phyloP scores from a whole-genome alignment of 1,140 invertebrate genomes.

The Ephestia elutella region DNA sequence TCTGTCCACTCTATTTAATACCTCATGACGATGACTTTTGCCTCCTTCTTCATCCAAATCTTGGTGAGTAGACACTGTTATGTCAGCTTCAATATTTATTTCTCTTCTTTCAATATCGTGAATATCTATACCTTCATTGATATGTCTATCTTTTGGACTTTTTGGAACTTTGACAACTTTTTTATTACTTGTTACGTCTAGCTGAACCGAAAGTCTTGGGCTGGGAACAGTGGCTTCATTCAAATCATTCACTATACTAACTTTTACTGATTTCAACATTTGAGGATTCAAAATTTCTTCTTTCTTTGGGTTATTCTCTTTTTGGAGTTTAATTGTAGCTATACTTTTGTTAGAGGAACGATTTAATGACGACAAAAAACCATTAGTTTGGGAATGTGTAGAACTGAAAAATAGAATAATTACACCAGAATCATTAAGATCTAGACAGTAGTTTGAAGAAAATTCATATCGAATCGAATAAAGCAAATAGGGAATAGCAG shows the following conservation, averaged over 20 bases:
- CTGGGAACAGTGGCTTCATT: conserved; percentile 25
- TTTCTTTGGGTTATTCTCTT: conserved; percentile 50
- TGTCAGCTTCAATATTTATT: conserved; percentile 11
- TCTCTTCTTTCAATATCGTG: conserved; percentile 11
- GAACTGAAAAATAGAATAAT: conserved; percentile 37
- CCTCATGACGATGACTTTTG: not conserved
- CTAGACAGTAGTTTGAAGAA: not conserved
- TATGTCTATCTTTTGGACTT: conserved; percentile 20
- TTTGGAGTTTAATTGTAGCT: conserved; percentile 39
- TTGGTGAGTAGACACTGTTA: not conserved
- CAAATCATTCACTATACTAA: conserved; percentile 46
- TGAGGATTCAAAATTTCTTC: conserved; percentile 34
- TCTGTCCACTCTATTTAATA: not conserved
- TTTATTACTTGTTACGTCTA: conserved; percentile 50
- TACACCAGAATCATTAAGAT: conserved; percentile 16
- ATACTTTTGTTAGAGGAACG: conserved; percentile 17
- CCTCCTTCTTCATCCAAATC: conserved; percentile 12
- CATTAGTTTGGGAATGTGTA: conserved; percentile 48
- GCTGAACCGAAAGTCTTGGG: conserved; percentile 40
- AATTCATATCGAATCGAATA: too few species aligned
- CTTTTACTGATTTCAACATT: conserved; percentile 29
- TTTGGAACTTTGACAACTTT: conserved; percentile 47
- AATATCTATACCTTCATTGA: conserved; percentile 7
- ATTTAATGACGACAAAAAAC: conserved; percentile 17
- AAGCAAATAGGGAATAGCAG: too few species aligned